Percentiles rank a stretch among this genome's conserved stretches.
These are phyloP conservation scores for Lagorchestes hirsutus DNA, from an alignment of 2,797 vertebrate species.

Conservation along the genomic window DNA sequence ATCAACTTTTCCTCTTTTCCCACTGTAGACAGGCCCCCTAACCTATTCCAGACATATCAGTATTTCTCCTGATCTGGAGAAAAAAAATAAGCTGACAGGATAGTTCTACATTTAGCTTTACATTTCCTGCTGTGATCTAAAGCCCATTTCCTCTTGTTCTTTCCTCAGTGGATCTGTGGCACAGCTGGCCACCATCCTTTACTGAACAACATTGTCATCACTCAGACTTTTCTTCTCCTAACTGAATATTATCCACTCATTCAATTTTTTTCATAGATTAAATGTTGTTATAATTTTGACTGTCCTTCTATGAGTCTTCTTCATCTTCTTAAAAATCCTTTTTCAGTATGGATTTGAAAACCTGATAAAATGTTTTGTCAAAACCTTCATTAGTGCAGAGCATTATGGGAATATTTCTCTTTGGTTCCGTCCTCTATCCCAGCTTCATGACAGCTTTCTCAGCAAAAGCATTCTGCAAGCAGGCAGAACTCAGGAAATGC, in stretches of 20 bases:
- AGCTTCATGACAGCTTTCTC: not conserved
- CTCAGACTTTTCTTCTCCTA: slow-evolving; percentile 10
- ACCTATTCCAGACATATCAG: not conserved
- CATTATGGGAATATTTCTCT: not conserved
- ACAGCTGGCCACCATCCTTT: slow-evolving; percentile 7
- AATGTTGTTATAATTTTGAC: not conserved
- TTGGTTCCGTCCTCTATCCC: not conserved
- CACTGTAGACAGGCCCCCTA: not conserved
- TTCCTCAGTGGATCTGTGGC: not conserved
- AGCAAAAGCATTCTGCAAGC: not conserved
- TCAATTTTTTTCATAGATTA: slow-evolving; percentile 30
- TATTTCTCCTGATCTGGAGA: not conserved
- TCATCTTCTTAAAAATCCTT: not conserved
- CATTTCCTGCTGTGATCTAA: not conserved
- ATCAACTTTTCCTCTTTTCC: not conserved
- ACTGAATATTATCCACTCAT: slow-evolving; percentile 3
- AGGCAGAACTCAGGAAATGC: not conserved
- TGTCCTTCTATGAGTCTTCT: not conserved
- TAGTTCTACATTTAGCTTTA: not conserved
- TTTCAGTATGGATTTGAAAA: not conserved
- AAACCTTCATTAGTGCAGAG: not conserved
- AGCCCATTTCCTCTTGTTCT: not conserved
- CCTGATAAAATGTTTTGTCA: slow-evolving; percentile 6
- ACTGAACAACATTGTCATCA: slow-evolving; percentile 17
- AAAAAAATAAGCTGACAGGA: not conserved